Base-by-base conservation (phyloP, 2,888 invertebrate species). In the Pollenia griseotomentosa region DNA sequence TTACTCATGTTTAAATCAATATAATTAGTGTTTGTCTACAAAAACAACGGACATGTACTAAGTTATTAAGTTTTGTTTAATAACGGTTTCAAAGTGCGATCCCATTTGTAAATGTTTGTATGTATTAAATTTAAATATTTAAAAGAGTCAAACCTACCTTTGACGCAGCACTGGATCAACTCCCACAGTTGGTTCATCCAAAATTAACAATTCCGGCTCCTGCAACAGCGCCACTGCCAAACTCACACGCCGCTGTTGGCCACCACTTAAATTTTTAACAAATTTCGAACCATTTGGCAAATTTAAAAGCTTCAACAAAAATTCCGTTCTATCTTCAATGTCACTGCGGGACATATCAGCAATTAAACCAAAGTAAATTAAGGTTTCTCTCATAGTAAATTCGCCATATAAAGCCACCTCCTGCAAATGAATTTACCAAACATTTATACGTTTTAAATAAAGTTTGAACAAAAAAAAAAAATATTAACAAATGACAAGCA, bases 101-200 rank as follows among this genome's bases (percentile, higher is more conserved):
- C 33, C 33, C 23, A 23, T 23, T 23, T 2, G 23, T 23, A 23
- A 23, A 23, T 23, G 23, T 23, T 23, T 23, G 23, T 23, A 2
- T 23, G 33, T 33, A 16, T n/a, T 57, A 10, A 14, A 63, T 63
- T n/a, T 33, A 33, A 9, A 53, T 65, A n/a, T 44, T 42, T 10
- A 10, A 57, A 44, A 74, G 11, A 16, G 14, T 2, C 61, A 14
- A 44, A 89, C 89, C 88, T 92, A 96, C 96, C 94, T 96, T 92
- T 97, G 96, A 86, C 97, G 94, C 12, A 98, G 94, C 51, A 98
- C 95, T 1, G 98, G 98, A 94, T 98, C 98, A 2, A 98, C 97
- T 51, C 98, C 98, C 16, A 98, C 98, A 0, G 98, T 98, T 0
- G 98, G 98, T 91, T 98, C 98, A 91, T 98, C 98, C 82, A 98